These are phyloP conservation scores for Chrysochloris asiatica DNA, from an alignment of 2,113 vertebrate genomes.

Conservation along the genomic window DNA sequence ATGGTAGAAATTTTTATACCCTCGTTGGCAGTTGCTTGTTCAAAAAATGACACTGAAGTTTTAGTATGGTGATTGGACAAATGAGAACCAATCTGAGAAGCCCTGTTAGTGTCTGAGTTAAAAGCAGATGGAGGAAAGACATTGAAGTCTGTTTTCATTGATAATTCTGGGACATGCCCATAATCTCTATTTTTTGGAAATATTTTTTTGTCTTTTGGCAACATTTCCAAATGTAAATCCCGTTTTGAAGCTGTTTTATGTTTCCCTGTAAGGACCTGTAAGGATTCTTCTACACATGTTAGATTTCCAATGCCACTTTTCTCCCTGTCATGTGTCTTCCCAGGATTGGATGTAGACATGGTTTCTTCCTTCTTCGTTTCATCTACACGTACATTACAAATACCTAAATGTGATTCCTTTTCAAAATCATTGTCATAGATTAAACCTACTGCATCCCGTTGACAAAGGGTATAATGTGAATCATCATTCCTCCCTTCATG, in stretches of 20 bases:
- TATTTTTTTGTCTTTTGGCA: constrained; percentile 18
- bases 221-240: constrained; percentile 60
- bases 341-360: constrained; percentile 64
- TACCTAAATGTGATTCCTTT: constrained; percentile 84
- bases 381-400: constrained; percentile 81
- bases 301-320: constrained; percentile 63
- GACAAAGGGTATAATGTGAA: constrained; percentile 87
- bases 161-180: constrained; percentile 56
- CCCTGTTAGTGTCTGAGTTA: constrained; percentile 71
- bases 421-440: constrained; percentile 85
- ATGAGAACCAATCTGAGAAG: constrained; percentile 62
- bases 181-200: constrained; percentile 51
- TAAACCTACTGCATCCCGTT: constrained; percentile 83
- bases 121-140: constrained; percentile 35
- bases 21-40: background rate
- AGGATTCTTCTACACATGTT: constrained; percentile 64
- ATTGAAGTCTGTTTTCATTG: constrained; percentile 45
- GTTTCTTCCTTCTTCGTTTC: constrained; percentile 79
- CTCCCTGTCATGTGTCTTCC: constrained; percentile 77
- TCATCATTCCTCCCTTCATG: constrained; percentile 87
- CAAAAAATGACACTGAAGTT: background rate
- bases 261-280: constrained; percentile 66
- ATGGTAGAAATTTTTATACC: background rate
- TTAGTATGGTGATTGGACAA: constrained; percentile 21
- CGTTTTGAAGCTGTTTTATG: constrained; percentile 59